Evolutionary conservation across 2,888 invertebrate species (phyloP), one percentile per base, ranked within the genome.

Genomic region (Trilocha varians): DNA sequence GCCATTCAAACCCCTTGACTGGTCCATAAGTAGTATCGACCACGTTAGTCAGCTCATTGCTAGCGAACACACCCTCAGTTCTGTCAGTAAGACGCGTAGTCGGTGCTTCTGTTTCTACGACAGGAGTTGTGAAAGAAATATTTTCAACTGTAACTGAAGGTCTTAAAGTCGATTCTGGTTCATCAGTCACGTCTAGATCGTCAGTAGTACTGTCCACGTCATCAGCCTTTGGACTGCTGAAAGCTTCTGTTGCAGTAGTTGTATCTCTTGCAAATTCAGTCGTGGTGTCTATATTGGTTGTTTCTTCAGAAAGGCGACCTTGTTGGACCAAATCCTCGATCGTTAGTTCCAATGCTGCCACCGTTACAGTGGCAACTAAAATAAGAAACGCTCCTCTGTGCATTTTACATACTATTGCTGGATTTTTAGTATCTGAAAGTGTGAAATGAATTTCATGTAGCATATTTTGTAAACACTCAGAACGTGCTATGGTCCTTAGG

Each of bases 1-100:
- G 43, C 57, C 66, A 62, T 15, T 40, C 32, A 15, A 48, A 47
- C 11, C 77, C 78, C 39, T 49, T 57, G 1, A 79, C 69, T 2
- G 34, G 42, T 3, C 78, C 78, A 18, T 58, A 48, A 4, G 60
- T 55, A n/a, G 78, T 78, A 25, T 45, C 18, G 18, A 73, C 43
- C 1, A 53, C 32, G 36, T 43, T 25, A n/a, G 45, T 42, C 2
- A 36, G 16, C 5, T 37, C 42, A 2, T n/a, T 13, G 13, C 25
- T 25, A 25, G n/a, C 9, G 5, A 33, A 33, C n/a, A 8, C 14
- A 9, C n/a, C 34, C 34, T 34, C 11, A 16, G 13, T 34, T 40
- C 39, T 11, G 11, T n/a, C 36, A 2, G n/a, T 14, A n/a, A 16
- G 36, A 1, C n/a, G 15, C 5, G 36, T 15, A 6, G 16, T 14